A percentile compares a stretch with the other conserved stretches of the same genome.
Evolutionary conservation across 2,113 vertebrate genomes (phyloP).

Genomic region (Serinus canaria): DNA sequence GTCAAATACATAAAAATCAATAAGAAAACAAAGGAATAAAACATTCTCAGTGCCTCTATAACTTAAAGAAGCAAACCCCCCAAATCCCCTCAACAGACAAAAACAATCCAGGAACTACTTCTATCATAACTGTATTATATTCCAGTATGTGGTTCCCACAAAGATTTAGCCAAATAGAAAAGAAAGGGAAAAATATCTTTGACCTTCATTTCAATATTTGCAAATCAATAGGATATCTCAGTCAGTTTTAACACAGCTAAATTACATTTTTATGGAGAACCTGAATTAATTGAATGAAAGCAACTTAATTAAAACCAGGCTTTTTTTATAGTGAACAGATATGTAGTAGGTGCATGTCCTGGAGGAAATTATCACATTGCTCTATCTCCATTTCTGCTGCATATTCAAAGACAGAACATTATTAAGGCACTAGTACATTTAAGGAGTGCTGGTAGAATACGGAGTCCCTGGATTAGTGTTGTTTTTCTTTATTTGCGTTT

Average conservation of each 20-base stretch:
- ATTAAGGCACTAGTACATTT: slow-evolving; percentile 27
- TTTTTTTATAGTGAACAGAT: slow-evolving; percentile 59
- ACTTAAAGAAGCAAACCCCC: rapidly evolving
- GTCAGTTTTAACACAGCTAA: slow-evolving; percentile 52
- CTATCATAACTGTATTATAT: not conserved
- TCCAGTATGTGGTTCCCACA: not conserved
- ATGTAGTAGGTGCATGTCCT: slow-evolving; percentile 35
- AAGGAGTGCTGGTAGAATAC: not conserved
- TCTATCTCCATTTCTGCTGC: not conserved
- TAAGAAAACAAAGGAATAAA: not conserved
- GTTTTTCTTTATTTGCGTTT: not conserved
- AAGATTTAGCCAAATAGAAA: not conserved
- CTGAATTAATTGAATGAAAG: slow-evolving; percentile 64
- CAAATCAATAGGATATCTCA: not conserved
- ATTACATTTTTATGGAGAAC: slow-evolving; percentile 63
- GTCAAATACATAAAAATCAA: not conserved
- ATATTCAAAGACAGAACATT: slow-evolving; percentile 41
- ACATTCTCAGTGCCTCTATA: not conserved
- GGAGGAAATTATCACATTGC: slow-evolving; percentile 23
- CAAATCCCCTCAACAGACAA: not conserved
- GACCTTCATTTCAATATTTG: slow-evolving; percentile 27
- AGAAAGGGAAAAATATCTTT: not conserved
- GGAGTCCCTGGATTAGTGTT: not conserved
- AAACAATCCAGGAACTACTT: not conserved
- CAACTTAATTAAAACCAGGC: slow-evolving; percentile 56